phyloP scores from a whole-genome alignment of 2,888 invertebrate species.

The Bombylius discolor region DNA sequence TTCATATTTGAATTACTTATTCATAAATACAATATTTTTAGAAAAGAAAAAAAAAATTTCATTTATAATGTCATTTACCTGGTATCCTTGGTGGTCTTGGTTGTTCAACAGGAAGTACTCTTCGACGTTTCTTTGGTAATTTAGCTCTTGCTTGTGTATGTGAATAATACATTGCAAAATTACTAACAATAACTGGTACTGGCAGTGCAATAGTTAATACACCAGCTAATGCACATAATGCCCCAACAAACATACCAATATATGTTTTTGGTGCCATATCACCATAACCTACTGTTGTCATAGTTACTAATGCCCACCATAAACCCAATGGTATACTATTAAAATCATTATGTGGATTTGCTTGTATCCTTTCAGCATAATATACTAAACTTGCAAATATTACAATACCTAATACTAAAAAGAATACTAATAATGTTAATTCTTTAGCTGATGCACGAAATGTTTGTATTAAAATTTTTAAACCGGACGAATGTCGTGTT shows the following conservation, averaged over 20 bases:
- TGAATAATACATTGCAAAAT: slow-evolving; percentile 95
- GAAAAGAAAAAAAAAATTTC: no score
- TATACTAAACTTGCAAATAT: slow-evolving; percentile 97
- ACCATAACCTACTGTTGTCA: slow-evolving; percentile 98
- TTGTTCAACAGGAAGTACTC: slow-evolving; percentile 93
- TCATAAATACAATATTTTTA: no score
- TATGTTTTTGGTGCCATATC: slow-evolving; percentile 99
- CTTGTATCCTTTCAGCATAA: slow-evolving; percentile 93
- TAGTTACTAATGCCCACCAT: slow-evolving; percentile 98
- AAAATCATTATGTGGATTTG: slow-evolving; percentile 92
- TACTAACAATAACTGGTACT: slow-evolving; percentile 98
- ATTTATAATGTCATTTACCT: slow-evolving; percentile 15
- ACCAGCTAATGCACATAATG: slow-evolving; percentile 94
- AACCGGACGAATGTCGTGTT: slow-evolving; percentile 91
- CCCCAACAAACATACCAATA: slow-evolving; percentile 97
- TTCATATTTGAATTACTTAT: no score
- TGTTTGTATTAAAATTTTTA: slow-evolving; percentile 96
- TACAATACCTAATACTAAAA: slow-evolving; percentile 93
- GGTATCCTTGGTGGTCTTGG: slow-evolving; percentile 55
- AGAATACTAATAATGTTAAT: slow-evolving; percentile 89
- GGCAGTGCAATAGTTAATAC: slow-evolving; percentile 97
- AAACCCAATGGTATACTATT: slow-evolving; percentile 94
- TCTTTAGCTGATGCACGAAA: slow-evolving; percentile 96
- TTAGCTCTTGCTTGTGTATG: slow-evolving; percentile 96
- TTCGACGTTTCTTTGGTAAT: slow-evolving; percentile 93